These are phyloP conservation scores for Germaria angustata DNA, from an alignment of 2,888 invertebrate species.

Conservation along the genomic window DNA sequence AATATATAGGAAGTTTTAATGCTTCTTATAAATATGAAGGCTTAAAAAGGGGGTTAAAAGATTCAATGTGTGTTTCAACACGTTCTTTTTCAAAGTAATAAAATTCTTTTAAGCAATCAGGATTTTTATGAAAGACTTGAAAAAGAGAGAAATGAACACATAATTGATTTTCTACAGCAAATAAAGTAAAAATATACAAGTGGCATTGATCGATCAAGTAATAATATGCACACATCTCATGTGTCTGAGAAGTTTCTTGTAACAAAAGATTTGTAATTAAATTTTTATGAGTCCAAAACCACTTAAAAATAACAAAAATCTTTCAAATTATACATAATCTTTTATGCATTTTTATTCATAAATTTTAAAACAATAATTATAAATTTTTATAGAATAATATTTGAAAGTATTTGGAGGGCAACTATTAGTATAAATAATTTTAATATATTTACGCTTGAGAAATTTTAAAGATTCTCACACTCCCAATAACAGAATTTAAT, in stretches of 20 bases:
- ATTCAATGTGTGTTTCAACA: too few species aligned
- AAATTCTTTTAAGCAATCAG: background rate
- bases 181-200: background rate
- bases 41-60: too few species aligned
- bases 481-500: too few species aligned
- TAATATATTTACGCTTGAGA: too few species aligned
- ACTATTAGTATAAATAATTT: too few species aligned
- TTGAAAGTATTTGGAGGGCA: too few species aligned
- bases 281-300: conserved; percentile 5
- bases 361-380: background rate
- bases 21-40: too few species aligned
- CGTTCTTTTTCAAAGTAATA: too few species aligned
- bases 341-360: background rate
- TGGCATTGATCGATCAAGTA: conserved; percentile 34
- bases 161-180: background rate
- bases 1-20: too few species aligned
- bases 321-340: background rate
- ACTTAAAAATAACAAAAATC: background rate
- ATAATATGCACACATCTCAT: background rate
- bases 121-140: too few species aligned
- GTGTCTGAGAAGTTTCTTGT: background rate
- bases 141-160: too few species aligned
- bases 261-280: background rate
- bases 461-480: too few species aligned
- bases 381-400: background rate